A percentile compares a stretch with the other conserved stretches of the same genome.
These are phyloP conservation scores for Ailuropoda melanoleuca DNA, from an alignment of 2,113 vertebrate genomes.

Conservation along the genomic window DNA sequence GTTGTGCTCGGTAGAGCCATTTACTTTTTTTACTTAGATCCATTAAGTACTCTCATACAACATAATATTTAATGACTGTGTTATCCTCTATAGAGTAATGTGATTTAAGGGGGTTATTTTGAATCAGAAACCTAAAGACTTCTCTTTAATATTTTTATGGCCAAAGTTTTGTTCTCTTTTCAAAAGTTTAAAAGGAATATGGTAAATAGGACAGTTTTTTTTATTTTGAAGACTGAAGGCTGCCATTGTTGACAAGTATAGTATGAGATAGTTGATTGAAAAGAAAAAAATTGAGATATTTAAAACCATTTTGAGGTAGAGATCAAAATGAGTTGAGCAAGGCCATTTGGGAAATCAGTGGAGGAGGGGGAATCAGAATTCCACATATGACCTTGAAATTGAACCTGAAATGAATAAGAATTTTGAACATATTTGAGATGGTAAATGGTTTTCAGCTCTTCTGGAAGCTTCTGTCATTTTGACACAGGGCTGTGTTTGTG, in stretches of 20 bases:
- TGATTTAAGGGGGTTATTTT: slow-evolving; percentile 7
- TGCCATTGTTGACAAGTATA: neutral
- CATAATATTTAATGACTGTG: neutral
- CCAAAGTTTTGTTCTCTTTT: neutral
- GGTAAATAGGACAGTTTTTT: neutral
- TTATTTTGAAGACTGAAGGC: slow-evolving; percentile 3
- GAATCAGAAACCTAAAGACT: neutral
- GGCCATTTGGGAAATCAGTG: neutral
- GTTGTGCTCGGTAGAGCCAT: neutral
- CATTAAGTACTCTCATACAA: neutral
- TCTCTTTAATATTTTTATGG: neutral
- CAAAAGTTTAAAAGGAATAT: neutral
- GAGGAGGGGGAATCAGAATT: neutral
- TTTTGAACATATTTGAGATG: slow-evolving; percentile 28
- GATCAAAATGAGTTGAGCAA: neutral
- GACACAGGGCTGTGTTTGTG: neutral
- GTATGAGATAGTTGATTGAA: neutral
- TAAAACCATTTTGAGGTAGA: slow-evolving; percentile 37
- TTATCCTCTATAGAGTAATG: slow-evolving; percentile 14
- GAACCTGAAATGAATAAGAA: slow-evolving; percentile 23
- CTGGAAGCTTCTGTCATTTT: slow-evolving; percentile 36
- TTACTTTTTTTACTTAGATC: slow-evolving; percentile 20
- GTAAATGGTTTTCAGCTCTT: neutral
- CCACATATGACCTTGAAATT: neutral
- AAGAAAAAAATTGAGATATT: neutral